These are phyloP conservation scores for Drosophila anceps DNA, from an alignment of 2,888 invertebrate species.

Conservation along the genomic window DNA sequence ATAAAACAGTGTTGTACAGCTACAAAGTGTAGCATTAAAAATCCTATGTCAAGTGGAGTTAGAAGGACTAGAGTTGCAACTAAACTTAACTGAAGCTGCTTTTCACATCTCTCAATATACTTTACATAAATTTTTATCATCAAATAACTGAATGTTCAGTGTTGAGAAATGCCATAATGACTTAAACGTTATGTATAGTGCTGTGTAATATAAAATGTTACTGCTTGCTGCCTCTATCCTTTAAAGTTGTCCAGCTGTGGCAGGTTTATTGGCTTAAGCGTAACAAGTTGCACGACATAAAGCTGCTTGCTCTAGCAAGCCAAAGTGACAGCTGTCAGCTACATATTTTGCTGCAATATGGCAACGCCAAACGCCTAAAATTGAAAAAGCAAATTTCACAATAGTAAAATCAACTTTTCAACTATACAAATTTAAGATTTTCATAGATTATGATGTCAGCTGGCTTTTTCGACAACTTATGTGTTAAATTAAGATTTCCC, in stretches of 20 bases:
- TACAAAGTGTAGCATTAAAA: background rate
- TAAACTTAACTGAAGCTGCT: too few relatives aligned
- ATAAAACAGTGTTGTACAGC: too few relatives aligned
- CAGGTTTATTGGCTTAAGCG: background rate
- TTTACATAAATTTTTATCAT: background rate
- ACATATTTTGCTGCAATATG: constrained; percentile 1
- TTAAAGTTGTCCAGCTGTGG: background rate
- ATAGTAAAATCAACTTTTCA: background rate
- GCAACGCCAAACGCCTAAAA: constrained; percentile 4
- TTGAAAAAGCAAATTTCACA: constrained; percentile 5
- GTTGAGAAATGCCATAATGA: background rate
- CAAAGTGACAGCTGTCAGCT: constrained; percentile 8
- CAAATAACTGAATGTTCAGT: background rate
- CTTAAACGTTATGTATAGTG: background rate
- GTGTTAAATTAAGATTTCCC: constrained; percentile 9
- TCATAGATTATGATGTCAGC: constrained; percentile 30
- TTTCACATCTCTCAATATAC: background rate
- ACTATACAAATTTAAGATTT: background rate
- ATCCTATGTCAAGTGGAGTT: background rate
- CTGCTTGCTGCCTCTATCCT: too few relatives aligned
- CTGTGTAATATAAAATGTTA: background rate
- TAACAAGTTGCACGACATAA: constrained; percentile 11
- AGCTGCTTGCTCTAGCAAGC: constrained; percentile 20
- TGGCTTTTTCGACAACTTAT: background rate
- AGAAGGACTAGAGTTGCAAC: background rate